Evolutionary conservation across 2,797 vertebrate species (phyloP), one percentile per base, ranked within the genome.

Genomic region (Enteromius paludinosus): DNA sequence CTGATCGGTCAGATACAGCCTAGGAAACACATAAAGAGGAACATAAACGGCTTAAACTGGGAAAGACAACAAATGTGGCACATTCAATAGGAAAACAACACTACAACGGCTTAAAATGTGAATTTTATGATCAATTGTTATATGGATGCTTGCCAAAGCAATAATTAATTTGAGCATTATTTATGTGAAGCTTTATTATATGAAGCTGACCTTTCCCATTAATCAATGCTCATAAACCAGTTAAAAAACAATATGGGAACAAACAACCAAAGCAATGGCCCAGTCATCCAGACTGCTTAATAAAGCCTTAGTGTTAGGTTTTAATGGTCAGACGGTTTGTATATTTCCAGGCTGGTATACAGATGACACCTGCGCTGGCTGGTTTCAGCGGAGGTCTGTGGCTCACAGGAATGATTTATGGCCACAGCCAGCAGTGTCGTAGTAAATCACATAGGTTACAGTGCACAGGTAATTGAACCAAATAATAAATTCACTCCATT

Each of bases 401-500:
- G 43, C 18, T 72, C 79, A 35, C 18, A 12, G 69, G 41, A 43
- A 77, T 73, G 45, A 81, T 65, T 73, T 28, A 81, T 73, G 59
- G 20, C 56, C 30, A 64, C 1, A 12, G 59, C 23, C 18, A 0
- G 41, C n/a, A 68, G 73, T 72, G n/a, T 41, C 1, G 41, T 64
- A 77, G 45, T 64, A 85, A 84, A 84, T 84, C 73, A 72, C 70
- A 6, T 52, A 20, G n/a, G 28, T 41, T 62, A 54, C 45, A 15
- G 35, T 65, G 35, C 47, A 80, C 61, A 71, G 59, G 77, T 85
- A 85, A 86, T 71, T 82, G 62, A 78, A 73, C 64, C 43, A 73
- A 71, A 87, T 74, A 71, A 80, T 85, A 78, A 78, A 87, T 87
- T 64, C 54, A 41, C 62, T 79, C 47, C 18, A 23, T 82, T 84